These are phyloP conservation scores for Rallus limicola DNA, from an alignment of 2,113 vertebrate species.

Conservation along the genomic window DNA sequence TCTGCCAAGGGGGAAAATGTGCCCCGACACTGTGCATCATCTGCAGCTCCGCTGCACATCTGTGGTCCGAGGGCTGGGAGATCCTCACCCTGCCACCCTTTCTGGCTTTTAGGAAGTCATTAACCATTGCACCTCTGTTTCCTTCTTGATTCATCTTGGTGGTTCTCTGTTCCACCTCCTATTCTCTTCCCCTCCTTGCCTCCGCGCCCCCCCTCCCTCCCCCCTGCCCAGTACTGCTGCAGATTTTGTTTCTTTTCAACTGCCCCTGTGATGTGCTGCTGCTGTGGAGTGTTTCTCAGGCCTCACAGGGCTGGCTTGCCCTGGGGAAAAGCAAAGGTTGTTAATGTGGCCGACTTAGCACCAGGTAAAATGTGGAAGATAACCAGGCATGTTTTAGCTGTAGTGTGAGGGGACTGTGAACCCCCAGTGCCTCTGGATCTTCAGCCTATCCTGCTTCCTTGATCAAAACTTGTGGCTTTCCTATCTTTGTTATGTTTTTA, in stretches of 20 bases:
- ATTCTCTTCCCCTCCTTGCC: too few relatives aligned
- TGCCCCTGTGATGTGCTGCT: neutral
- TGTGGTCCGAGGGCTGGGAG: fast-evolving
- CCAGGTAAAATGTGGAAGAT: neutral
- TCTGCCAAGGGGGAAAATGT: neutral
- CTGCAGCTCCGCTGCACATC: neutral
- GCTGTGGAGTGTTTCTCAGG: neutral
- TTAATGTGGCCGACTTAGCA: neutral
- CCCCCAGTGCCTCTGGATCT: neutral
- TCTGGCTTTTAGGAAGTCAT: neutral
- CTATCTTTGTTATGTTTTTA: neutral
- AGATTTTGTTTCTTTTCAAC: neutral
- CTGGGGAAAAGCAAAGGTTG: neutral
- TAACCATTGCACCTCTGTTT: neutral
- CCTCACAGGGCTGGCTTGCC: neutral
- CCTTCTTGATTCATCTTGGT: fast-evolving
- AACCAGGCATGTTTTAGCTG: neutral
- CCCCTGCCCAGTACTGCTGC: neutral
- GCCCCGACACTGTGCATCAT: fast-evolving
- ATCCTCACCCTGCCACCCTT: neutral
- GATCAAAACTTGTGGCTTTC: neutral
- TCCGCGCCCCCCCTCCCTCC: too few relatives aligned
- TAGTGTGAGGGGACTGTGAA: fast-evolving
- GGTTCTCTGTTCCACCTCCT: neutral
- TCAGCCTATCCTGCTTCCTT: neutral